Conservation (phyloP, 1,140 invertebrate genomes). For the Atopsyche davidsoni region DNA sequence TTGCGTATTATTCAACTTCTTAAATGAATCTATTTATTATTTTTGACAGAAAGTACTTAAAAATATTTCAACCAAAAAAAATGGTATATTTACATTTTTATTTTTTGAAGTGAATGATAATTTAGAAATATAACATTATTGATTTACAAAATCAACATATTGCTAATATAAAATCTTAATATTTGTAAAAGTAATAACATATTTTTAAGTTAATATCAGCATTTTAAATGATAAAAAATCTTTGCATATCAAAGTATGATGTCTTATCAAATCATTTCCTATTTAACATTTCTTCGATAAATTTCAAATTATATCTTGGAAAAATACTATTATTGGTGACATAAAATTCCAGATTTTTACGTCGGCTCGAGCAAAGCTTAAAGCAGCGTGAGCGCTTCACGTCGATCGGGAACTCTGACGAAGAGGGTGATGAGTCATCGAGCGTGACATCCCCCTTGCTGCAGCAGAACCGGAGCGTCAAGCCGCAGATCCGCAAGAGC, state of each 20-base stretch:
- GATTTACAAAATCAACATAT: too few species aligned
- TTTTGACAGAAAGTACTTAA: neutral
- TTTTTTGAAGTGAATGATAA: neutral
- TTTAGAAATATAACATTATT: too few species aligned
- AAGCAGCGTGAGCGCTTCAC: slow-evolving; percentile 52
- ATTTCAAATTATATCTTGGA: too few species aligned
- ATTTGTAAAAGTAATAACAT: too few species aligned
- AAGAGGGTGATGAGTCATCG: slow-evolving; percentile 50
- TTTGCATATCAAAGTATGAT: too few species aligned
- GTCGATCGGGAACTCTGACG: slow-evolving; percentile 48
- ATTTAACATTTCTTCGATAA: too few species aligned
- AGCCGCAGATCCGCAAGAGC: slow-evolving; percentile 41
- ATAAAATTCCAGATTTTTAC: slow-evolving; percentile 43
- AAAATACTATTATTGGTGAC: too few species aligned
- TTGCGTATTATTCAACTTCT: neutral
- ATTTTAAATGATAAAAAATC: too few species aligned
- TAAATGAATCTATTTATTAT: neutral
- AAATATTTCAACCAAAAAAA: too few species aligned
- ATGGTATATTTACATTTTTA: neutral
- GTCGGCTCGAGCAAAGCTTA: slow-evolving; percentile 55
- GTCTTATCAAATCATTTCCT: too few species aligned
- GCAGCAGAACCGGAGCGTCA: slow-evolving; percentile 34
- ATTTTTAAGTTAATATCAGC: too few species aligned
- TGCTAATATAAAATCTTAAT: too few species aligned
- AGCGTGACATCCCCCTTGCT: slow-evolving; percentile 52